Base-by-base conservation (phyloP, 2,888 invertebrate species). In the Dynastes grantii region DNA sequence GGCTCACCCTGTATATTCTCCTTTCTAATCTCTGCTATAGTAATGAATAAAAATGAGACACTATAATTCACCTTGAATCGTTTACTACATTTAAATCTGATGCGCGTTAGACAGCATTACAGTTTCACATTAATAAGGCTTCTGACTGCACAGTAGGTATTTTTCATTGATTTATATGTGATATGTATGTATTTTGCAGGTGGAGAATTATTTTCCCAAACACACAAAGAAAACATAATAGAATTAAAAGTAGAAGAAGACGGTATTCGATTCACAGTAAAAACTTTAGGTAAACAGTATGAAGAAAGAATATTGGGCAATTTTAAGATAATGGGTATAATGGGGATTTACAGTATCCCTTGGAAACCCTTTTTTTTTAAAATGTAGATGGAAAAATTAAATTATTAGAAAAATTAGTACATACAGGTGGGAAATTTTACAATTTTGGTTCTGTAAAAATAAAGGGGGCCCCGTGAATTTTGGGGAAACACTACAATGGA, bases 401-500 rank as follows among this genome's bases (percentile, higher is more conserved):
- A 93, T 90, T 94, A 83, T 91, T 95, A 88, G 95, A 96, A 27
- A 96, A 96, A n/a, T n/a, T 89, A 92, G 94, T 76, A 94, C 95
- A 1, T 94, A 93, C 90, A 94, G 95, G 88, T 91, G 80, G 96
- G 96, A n/a, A n/a, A n/a, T n/a, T n/a, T n/a, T n/a, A n/a, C n/a
- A n/a, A n/a, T n/a, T n/a, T n/a, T n/a, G n/a, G n/a, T n/a, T n/a
- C n/a, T n/a, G n/a, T n/a, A n/a, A n/a, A n/a, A n/a, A n/a, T n/a
- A n/a, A n/a, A n/a, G n/a, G n/a, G n/a, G n/a, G n/a, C n/a, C n/a
- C n/a, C n/a, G n/a, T n/a, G n/a, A n/a, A n/a, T n/a, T n/a, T n/a
- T n/a, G 80, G 96, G 96, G 68, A 94, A 94, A 87, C 92, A 93
- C 83, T 96, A 95, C 90, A 92, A 93, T 85, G 97, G 96, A 81